Percentiles rank a stretch among this genome's conserved stretches.
phyloP scores from a whole-genome alignment of 2,113 vertebrate species.

The Megaleporinus macrocephalus region DNA sequence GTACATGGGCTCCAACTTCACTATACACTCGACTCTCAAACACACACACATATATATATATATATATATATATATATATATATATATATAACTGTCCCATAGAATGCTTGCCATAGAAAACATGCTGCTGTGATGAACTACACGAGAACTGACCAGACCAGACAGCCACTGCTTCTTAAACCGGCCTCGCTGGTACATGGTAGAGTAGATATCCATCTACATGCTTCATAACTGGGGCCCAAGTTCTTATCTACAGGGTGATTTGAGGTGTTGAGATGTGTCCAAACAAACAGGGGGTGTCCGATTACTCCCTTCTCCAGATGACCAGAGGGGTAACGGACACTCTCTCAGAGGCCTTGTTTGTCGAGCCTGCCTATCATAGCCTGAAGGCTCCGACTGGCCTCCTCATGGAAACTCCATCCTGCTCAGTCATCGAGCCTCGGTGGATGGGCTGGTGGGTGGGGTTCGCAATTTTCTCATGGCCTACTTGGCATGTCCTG shows the following conservation, averaged over 20 bases:
- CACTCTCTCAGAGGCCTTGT: constrained; percentile 46
- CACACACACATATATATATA: too few species aligned
- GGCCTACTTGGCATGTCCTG: constrained; percentile 58
- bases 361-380: constrained; percentile 46
- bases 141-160: background rate
- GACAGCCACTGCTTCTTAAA: background rate
- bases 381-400: constrained; percentile 31
- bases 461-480: constrained; percentile 31
- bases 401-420: constrained; percentile 67
- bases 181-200: background rate
- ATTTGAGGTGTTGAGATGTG: constrained; percentile 58
- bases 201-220: constrained; percentile 26
- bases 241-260: constrained; percentile 52
- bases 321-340: constrained; percentile 45
- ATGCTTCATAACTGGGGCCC: constrained; percentile 43
- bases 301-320: constrained; percentile 59
- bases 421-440: constrained; percentile 71
- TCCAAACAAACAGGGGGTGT: constrained; percentile 68
- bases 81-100: too few species aligned
- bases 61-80: too few species aligned
- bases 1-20: too few species aligned
- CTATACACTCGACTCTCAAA: too few species aligned
- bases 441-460: constrained; percentile 2
- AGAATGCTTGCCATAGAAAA: background rate
- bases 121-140: background rate